Evolutionary conservation across 2,797 vertebrate species (phyloP), one percentile per base, ranked within the genome.

Genomic region (Cynodonichthys magdalenae): DNA sequence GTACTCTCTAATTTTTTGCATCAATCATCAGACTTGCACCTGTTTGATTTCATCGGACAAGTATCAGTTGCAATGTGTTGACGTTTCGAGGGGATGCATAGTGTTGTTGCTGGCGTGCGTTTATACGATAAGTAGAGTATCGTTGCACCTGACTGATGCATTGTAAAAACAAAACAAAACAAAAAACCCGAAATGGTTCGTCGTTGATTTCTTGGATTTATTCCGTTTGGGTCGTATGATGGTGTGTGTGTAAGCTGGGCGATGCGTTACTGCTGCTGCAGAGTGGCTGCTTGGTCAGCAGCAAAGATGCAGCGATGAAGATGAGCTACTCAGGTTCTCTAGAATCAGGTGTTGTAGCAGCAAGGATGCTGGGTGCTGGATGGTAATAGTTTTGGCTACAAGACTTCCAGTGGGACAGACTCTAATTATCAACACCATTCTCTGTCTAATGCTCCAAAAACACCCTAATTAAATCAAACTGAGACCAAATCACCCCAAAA

Each of bases 221-320:
- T 49, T n/a, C 55, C 50, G 46, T 53, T 1, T 1, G 62, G 45
- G 61, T 46, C 58, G 15, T 60, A 71, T 45, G 69, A 31, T 31
- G 68, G 66, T 64, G 24, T 71, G 71, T 15, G 29, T 71, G 75
- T n/a, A n/a, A n/a, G n/a, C 79, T 71, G 81, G 74, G 63, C 68
- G 68, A 61, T 34, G 61, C 48, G 47, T 47, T 55, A 76, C 71
- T 52, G 63, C 67, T 62, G 84, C 83, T 75, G 89, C 83, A 76
- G 78, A 79, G 71, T 64, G 60, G 46, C 66, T 86, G 87, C 85
- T 82, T 72, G 81, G 71, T 89, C 91, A 90, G 86, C 90, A 85
- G 71, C 77, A 74, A 27, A 70, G 60, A 76, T 74, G 78, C 68
- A 80, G 78, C 66, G 77, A 75, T 84, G 81, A 61, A 48, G 53